Conservation (phyloP, 2,888 invertebrate species). For the Mycalesis mineus region DNA sequence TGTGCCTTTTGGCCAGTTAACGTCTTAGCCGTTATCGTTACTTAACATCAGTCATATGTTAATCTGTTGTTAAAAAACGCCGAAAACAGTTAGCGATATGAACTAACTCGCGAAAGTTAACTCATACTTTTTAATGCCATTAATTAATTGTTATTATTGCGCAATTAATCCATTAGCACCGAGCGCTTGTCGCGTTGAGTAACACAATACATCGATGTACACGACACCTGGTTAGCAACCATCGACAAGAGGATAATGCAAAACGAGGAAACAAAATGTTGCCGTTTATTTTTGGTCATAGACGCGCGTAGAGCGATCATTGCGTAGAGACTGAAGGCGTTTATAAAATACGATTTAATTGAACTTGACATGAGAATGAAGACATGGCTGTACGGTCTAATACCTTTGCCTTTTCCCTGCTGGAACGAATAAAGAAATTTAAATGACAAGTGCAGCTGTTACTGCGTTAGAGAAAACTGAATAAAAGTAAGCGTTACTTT, state of each 20-base stretch:
- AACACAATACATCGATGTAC: not conserved
- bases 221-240: slow-evolving; percentile 24
- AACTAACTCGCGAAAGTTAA: not conserved
- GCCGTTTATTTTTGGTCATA: slow-evolving; percentile 40
- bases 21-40: too few species aligned
- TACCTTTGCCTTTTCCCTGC: too few species aligned
- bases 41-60: too few species aligned
- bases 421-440: too few species aligned
- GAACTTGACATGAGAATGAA: too few species aligned
- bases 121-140: not conserved
- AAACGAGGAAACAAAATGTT: slow-evolving; percentile 36
- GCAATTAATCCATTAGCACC: not conserved
- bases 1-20: too few species aligned
- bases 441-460: too few species aligned
- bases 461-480: too few species aligned
- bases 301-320: not conserved
- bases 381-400: too few species aligned
- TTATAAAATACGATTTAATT: too few species aligned
- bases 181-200: not conserved
- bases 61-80: too few species aligned
- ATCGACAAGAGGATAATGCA: slow-evolving; percentile 34
- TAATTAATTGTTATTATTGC: not conserved
- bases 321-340: not conserved
- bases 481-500: too few species aligned
- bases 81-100: not conserved